A percentile compares a stretch with the other conserved stretches of the same genome.
phyloP scores from a whole-genome alignment of 2,888 invertebrate species.

The Ferdinandea cuprea region DNA sequence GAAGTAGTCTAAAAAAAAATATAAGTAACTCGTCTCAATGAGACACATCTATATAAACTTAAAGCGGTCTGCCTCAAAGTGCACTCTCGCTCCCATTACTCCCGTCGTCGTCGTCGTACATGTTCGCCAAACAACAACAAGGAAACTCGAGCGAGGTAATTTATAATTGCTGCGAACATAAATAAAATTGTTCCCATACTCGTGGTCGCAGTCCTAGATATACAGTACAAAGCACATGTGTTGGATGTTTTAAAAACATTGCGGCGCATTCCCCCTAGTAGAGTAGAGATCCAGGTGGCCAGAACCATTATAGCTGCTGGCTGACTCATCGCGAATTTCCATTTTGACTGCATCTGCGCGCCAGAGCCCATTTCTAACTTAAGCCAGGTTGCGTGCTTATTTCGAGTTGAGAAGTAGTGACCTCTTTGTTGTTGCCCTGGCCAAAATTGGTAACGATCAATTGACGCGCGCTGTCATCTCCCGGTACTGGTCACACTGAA shows the following conservation, averaged over 20 bases:
- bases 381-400: slow-evolving; percentile 9
- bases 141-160: slow-evolving; percentile 61
- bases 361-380: slow-evolving; percentile 1
- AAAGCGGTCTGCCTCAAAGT: slow-evolving; percentile 57
- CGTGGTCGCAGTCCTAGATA: slow-evolving; percentile 31
- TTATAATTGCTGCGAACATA: slow-evolving; percentile 68
- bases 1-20: slow-evolving; percentile 11
- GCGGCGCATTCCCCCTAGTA: too few species aligned
- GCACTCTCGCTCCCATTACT: slow-evolving; percentile 57
- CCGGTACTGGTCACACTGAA: slow-evolving; percentile 33
- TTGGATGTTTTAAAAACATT: slow-evolving; percentile 12
- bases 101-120: too few species aligned
- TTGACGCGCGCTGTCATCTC: slow-evolving; percentile 41
- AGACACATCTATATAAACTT: slow-evolving; percentile 31
- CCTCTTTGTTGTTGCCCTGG: slow-evolving; percentile 5
- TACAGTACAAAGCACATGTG: slow-evolving; percentile 8
- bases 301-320: slow-evolving; percentile 33
- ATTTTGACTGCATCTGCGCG: slow-evolving; percentile 52
- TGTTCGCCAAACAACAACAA: slow-evolving; percentile 45
- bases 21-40: slow-evolving; percentile 21
- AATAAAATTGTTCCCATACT: slow-evolving; percentile 66
- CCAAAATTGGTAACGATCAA: slow-evolving; percentile 55
- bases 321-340: slow-evolving; percentile 68
- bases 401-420: slow-evolving; percentile 41
- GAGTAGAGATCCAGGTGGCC: slow-evolving; percentile 65